Evolutionary conservation across 1,140 invertebrate genomes (phyloP), one percentile per base, ranked within the genome.

Genomic region (Lordiphosa clarofinis): DNA sequence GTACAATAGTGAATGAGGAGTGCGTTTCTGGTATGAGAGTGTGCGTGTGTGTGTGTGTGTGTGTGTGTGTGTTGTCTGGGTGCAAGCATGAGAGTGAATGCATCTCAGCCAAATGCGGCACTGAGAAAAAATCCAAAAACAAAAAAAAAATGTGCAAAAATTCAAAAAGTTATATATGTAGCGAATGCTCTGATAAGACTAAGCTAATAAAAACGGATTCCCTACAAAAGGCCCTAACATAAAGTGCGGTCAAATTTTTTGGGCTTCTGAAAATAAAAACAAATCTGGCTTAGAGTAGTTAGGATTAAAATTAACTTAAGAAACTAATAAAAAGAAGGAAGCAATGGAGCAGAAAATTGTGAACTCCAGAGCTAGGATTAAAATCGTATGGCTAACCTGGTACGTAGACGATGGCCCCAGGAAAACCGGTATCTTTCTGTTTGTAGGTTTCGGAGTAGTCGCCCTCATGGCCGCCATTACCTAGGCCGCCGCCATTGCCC

Each of bases 381-480:
- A 56, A 52, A 36, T 75, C 68, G 65, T 50, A 50, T 69, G 52
- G 53, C 87, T 88, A 88, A 88, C 87, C 87, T 88, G 66, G 36
- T 62, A 58, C 55, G 57, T 88, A 88, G 73, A 59, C 57, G 63
- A 71, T 21, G 56, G 72, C 82, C 82, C 72, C 87, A 88, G 87
- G 87, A 88, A 87, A 88, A 88, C 87, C 87, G 75, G 72, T 84
- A 76, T 62, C 52, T 24, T 65, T 60, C 13, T 69, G 54, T 19
- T 67, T 56, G 56, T 73, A 78, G 63, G 47, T 50, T 42, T 56
- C 69, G 10, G 72, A 68, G 62, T 68, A 81, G 67, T 72, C 60
- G 42, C 73, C 78, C 54, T 43, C 60, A 37, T 35, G 46, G 21
- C 47, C 62, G 37, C 74, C 56, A 46, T 46, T 48, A 11, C 8